Evolutionary conservation across 1,140 invertebrate species (phyloP).

Genomic region (Trichoplusia ni): DNA sequence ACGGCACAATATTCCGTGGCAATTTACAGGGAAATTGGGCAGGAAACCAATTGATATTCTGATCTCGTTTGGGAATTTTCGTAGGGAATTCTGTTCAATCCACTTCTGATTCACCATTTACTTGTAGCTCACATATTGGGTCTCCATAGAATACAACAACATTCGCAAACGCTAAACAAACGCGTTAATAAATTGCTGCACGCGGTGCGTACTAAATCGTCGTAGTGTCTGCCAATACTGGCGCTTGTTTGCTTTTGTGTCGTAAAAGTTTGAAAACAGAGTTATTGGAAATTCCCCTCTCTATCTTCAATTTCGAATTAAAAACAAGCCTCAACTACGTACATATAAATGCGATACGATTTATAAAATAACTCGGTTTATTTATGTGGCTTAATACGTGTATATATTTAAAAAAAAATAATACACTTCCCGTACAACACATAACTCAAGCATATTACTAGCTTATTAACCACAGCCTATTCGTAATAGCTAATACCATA

Average conservation of each 20-base stretch:
- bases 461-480: constrained; percentile 27
- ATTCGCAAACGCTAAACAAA: constrained; percentile 29
- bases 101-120: constrained; percentile 51
- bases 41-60: constrained; percentile 63
- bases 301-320: not conserved
- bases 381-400: no score
- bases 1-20: constrained; percentile 57
- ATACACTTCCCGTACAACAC: constrained; percentile 5
- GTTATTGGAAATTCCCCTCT: not conserved
- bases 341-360: no score
- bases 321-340: no score
- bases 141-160: constrained; percentile 39
- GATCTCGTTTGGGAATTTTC: constrained; percentile 56
- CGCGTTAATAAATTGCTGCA: not conserved
- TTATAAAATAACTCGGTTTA: no score
- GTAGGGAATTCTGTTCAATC: constrained; percentile 50
- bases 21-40: constrained; percentile 64
- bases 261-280: constrained; percentile 1
- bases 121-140: constrained; percentile 40
- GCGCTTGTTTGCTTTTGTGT: not conserved
- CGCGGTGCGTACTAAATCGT: constrained; percentile 10
- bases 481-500: constrained; percentile 24
- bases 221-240: constrained; percentile 14
- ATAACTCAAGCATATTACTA: not conserved
- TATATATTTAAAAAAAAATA: no score